phyloP scores from a whole-genome alignment of 2,888 invertebrate species.

The Pantelozetes paolii region DNA sequence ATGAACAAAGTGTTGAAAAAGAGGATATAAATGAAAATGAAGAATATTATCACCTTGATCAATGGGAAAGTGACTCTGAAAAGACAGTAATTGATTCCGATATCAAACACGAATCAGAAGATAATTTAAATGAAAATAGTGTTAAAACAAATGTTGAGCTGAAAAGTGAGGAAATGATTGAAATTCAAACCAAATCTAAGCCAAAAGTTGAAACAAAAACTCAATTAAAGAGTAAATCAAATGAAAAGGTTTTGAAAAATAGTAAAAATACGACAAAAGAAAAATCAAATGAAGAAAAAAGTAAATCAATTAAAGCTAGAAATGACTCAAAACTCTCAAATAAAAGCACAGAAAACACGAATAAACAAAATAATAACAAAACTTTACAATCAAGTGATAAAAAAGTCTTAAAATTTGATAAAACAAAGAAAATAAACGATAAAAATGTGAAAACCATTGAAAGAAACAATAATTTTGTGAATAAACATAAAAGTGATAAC shows the following conservation, averaged over 20 bases:
- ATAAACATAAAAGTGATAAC: not conserved
- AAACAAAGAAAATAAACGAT: not conserved
- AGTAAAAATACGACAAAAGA: not conserved
- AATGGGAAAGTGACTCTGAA: conserved; percentile 19
- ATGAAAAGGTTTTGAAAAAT: not conserved
- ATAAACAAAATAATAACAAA: not conserved
- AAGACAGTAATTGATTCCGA: not conserved
- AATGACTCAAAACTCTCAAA: not conserved
- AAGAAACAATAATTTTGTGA: not conserved
- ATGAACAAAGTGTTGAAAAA: not conserved
- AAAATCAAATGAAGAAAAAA: conserved; percentile 11
- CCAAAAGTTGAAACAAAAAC: not conserved
- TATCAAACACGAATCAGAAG: too few species aligned
- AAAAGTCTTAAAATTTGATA: not conserved
- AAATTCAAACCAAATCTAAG: not conserved
- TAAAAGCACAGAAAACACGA: not conserved
- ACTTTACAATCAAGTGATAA: not conserved
- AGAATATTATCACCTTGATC: not conserved
- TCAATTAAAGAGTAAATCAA: not conserved
- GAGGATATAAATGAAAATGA: not conserved
- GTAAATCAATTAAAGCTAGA: not conserved
- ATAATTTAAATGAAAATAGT: not conserved
- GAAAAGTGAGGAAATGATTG: not conserved
- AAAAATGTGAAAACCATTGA: not conserved
- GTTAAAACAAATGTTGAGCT: too few species aligned